These are phyloP conservation scores for Nyctibius bracteatus DNA, from an alignment of 2,113 vertebrate genomes.

Conservation along the genomic window DNA sequence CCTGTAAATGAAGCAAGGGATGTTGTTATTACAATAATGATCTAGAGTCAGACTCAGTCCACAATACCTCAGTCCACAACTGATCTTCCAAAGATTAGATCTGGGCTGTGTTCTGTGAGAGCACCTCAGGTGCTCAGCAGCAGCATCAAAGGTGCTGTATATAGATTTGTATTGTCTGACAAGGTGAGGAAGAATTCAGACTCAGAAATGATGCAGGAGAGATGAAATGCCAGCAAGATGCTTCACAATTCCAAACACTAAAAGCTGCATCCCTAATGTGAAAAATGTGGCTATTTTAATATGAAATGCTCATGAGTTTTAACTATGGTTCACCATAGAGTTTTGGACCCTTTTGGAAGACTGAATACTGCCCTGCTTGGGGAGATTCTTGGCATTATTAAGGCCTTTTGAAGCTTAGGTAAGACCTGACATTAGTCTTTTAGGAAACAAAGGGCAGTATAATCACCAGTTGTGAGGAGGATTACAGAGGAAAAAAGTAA, in stretches of 20 bases:
- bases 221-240: background rate
- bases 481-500: background rate
- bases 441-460: background rate
- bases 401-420: background rate
- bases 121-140: background rate
- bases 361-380: background rate
- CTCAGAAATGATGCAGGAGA: background rate
- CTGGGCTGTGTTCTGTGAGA: background rate
- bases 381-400: background rate
- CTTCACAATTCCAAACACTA: background rate
- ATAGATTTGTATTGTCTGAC: background rate
- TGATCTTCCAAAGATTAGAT: background rate
- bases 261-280: background rate
- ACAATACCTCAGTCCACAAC: accelerated
- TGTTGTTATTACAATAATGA: background rate
- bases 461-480: background rate
- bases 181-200: background rate
- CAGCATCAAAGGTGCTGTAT: background rate
- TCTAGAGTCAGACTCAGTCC: background rate
- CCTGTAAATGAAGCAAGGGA: background rate
- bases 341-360: background rate
- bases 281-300: background rate
- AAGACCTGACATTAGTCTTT: background rate
- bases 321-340: accelerated
- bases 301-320: background rate